phyloP scores from a whole-genome alignment of 2,888 invertebrate genomes.

The Apoda limacodes region DNA sequence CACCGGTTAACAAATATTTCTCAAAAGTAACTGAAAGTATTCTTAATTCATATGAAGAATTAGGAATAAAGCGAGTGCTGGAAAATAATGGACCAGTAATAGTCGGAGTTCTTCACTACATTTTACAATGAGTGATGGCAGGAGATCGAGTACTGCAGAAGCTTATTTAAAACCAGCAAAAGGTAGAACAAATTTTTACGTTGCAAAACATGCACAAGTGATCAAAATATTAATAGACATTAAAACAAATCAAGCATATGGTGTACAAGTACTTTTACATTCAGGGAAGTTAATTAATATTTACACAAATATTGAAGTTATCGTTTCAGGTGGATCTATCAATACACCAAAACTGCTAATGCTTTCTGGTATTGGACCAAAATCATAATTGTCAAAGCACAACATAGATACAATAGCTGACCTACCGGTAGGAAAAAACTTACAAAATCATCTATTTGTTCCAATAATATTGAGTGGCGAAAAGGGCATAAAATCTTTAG shows the following conservation, averaged over 20 bases:
- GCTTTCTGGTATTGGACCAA: constrained; percentile 50
- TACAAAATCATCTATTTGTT: constrained; percentile 41
- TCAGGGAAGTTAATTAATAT: constrained; percentile 29
- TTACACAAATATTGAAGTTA: constrained; percentile 38
- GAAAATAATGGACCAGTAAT: constrained; percentile 28
- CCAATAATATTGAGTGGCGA: constrained; percentile 35
- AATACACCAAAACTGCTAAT: constrained; percentile 48
- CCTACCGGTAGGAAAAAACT: constrained; percentile 49
- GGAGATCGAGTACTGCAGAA: no score
- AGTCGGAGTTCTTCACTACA: constrained; percentile 26
- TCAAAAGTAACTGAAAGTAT: constrained; percentile 21
- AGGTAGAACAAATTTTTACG: constrained; percentile 35
- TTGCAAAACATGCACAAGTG: constrained; percentile 42
- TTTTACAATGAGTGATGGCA: constrained; percentile 33
- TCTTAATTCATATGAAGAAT: constrained; percentile 25
- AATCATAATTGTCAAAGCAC: constrained; percentile 29
- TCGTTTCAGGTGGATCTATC: constrained; percentile 47
- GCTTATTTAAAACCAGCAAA: constrained; percentile 35
- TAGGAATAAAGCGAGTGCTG: constrained; percentile 26
- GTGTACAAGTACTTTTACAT: constrained; percentile 32
- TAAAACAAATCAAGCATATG: constrained; percentile 28
- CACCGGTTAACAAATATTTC: constrained; percentile 23
- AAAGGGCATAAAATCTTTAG: constrained; percentile 26
- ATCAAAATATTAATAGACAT: constrained; percentile 40
- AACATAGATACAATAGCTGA: constrained; percentile 33